A percentile compares a stretch with the other conserved stretches of the same genome.
Evolutionary conservation across 2,797 vertebrate species (phyloP).

Genomic region (Melanotaenia boesemani): DNA sequence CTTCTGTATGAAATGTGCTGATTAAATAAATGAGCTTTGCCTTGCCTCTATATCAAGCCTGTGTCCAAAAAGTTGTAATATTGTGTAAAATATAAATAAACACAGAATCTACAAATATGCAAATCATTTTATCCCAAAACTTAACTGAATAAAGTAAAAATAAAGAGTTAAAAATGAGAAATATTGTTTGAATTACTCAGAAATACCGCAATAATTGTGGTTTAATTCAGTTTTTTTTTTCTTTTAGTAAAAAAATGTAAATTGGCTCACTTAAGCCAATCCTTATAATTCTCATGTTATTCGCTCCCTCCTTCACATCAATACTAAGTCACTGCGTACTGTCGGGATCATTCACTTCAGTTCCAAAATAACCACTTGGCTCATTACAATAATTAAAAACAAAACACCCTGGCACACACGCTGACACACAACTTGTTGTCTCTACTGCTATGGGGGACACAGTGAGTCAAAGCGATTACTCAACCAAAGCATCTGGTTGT

Average conservation of each 20-base stretch:
- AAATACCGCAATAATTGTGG: not conserved
- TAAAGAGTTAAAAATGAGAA: not conserved
- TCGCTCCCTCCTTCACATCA: constrained; percentile 39
- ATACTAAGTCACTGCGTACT: constrained; percentile 53
- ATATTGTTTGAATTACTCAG: not conserved
- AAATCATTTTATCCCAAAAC: not conserved
- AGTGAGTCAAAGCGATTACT: constrained; percentile 68
- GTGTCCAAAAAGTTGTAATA: not conserved
- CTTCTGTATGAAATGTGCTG: no score
- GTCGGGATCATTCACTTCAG: constrained; percentile 35
- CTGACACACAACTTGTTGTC: constrained; percentile 44
- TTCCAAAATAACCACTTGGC: constrained; percentile 49
- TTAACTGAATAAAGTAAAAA: not conserved
- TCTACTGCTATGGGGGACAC: constrained; percentile 46
- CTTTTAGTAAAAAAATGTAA: not conserved
- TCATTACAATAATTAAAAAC: constrained; percentile 65
- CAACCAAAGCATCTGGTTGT: constrained; percentile 73
- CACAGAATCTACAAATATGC: not conserved
- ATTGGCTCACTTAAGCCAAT: not conserved
- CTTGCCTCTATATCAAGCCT: not conserved
- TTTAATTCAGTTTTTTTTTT: not conserved
- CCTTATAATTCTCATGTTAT: constrained; percentile 8
- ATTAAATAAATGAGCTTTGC: no score
- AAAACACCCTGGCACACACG: constrained; percentile 44
- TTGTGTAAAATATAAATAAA: not conserved